A percentile compares a stretch with the other conserved stretches of the same genome.
These are phyloP conservation scores for Rissa tridactyla DNA, from an alignment of 2,113 vertebrate species.

Conservation along the genomic window DNA sequence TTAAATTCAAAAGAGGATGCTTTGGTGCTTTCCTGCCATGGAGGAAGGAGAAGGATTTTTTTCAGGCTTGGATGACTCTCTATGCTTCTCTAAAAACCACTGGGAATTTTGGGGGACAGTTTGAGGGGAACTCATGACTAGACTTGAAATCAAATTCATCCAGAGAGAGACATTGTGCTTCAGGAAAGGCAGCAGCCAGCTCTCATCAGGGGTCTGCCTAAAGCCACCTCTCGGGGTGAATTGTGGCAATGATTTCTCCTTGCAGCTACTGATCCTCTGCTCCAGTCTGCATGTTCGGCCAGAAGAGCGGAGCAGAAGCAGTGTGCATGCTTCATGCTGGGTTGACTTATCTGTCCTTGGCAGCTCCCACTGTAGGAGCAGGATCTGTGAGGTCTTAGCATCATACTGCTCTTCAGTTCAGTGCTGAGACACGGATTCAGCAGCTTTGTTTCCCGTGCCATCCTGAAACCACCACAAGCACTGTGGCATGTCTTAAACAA, in stretches of 20 bases:
- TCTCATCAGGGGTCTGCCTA: background rate
- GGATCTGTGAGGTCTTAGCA: background rate
- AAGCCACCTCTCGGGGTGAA: background rate
- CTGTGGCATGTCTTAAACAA: background rate
- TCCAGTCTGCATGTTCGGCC: rapidly evolving
- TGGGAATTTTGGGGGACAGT: background rate
- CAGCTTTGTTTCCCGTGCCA: background rate
- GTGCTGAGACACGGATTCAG: background rate
- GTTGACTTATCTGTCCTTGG: background rate
- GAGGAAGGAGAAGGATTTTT: background rate
- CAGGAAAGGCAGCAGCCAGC: background rate
- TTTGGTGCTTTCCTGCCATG: background rate
- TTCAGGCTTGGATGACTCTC: background rate
- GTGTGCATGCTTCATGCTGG: rapidly evolving
- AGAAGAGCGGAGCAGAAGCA: background rate
- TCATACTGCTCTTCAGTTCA: background rate
- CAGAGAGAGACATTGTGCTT: background rate
- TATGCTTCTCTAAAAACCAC: background rate
- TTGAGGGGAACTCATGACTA: background rate
- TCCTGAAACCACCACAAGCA: rapidly evolving
- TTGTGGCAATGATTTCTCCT: background rate
- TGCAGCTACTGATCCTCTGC: background rate
- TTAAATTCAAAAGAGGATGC: background rate
- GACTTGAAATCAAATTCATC: background rate
- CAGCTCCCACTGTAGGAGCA: background rate